Percentiles rank a stretch among this genome's conserved stretches.
Conservation (phyloP, 2,797 vertebrate species). For the Balearica regulorum region DNA sequence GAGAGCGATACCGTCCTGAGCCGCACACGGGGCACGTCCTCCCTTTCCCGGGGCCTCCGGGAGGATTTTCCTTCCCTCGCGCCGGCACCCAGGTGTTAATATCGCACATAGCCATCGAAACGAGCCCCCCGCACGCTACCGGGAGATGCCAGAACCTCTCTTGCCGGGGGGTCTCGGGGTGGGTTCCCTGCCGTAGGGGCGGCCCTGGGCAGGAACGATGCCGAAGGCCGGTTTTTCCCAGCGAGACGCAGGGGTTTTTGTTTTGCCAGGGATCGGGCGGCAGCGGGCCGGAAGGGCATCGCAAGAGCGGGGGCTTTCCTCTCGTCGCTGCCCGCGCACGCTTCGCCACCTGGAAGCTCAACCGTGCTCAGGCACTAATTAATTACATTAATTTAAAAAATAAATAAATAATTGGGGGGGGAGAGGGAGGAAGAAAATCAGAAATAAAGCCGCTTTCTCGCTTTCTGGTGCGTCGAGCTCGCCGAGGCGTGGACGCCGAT, state of each 20-base stretch:
- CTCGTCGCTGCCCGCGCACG: background rate
- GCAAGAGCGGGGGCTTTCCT: background rate
- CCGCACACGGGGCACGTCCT: background rate
- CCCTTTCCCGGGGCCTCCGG: background rate
- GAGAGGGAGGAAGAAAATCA: too few relatives aligned
- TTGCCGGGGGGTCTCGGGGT: rapidly evolving
- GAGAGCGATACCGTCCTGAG: background rate
- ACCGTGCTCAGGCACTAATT: background rate
- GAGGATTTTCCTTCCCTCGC: background rate
- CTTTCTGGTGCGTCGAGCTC: background rate
- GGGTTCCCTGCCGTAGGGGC: background rate
- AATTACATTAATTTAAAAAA: background rate
- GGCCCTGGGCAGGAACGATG: background rate
- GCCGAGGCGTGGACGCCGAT: background rate
- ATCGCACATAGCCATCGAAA: background rate
- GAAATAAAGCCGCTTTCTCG: background rate
- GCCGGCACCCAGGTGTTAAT: background rate
- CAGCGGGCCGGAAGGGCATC: background rate
- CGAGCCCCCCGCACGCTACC: rapidly evolving
- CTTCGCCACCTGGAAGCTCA: background rate
- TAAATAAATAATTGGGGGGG: background rate
- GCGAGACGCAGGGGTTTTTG: background rate
- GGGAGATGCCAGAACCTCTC: background rate
- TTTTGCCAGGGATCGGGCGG: background rate
- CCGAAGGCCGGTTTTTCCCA: background rate